Conservation (phyloP, 2,888 invertebrate species). For the Chalcosyrphus nemorum region DNA sequence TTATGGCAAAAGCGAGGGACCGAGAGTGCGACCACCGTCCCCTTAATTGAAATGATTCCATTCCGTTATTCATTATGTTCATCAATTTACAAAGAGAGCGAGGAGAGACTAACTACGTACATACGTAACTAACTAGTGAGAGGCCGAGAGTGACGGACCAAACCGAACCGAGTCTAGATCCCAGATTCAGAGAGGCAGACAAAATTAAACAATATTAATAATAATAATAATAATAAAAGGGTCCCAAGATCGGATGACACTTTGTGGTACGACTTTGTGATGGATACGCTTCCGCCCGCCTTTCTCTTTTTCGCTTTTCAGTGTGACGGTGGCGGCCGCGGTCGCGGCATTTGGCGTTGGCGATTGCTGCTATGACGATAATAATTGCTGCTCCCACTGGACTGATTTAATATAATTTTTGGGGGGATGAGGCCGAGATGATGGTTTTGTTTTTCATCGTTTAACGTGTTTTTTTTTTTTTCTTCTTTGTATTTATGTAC, state of each 20-base stretch:
- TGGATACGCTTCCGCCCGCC: slow-evolving; percentile 65
- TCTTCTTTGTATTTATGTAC: no score
- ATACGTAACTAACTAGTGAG: neutral
- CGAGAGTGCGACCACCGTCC: neutral
- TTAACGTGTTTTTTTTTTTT: neutral
- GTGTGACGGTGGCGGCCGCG: neutral
- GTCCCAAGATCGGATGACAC: slow-evolving; percentile 58
- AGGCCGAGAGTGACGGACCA: neutral
- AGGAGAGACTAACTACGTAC: neutral
- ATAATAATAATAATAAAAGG: slow-evolving; percentile 42
- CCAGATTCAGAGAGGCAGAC: neutral
- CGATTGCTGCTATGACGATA: no score
- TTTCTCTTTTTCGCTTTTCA: neutral
- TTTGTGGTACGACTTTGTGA: slow-evolving; percentile 56
- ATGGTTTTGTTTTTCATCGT: neutral
- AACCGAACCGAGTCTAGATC: no score
- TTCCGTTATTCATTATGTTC: slow-evolving; percentile 62
- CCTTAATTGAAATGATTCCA: slow-evolving; percentile 61
- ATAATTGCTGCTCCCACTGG: neutral
- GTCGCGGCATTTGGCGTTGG: no score
- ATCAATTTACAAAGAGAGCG: slow-evolving; percentile 1
- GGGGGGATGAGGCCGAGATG: neutral
- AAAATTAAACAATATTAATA: slow-evolving; percentile 19
- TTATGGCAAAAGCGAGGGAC: slow-evolving; percentile 53
- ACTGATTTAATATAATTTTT: no score